These are phyloP conservation scores for Tachypleus tridentatus DNA, from an alignment of 1,140 invertebrate genomes.

Conservation along the genomic window DNA sequence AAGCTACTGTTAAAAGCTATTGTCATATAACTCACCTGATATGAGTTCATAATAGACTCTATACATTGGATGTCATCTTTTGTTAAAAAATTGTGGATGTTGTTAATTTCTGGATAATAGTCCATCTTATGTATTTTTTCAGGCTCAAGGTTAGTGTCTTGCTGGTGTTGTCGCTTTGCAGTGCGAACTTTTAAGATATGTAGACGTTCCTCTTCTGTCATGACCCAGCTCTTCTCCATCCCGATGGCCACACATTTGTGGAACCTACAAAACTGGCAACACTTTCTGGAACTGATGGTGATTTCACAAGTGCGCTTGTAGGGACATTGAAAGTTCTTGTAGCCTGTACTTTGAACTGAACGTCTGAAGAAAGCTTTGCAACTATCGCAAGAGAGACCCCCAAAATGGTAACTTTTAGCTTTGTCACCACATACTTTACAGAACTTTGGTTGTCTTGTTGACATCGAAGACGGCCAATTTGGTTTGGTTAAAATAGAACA, in stretches of 20 bases:
- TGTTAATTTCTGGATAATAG: neutral
- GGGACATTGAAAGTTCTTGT: conserved; percentile 29
- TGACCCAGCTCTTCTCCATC: conserved; percentile 38
- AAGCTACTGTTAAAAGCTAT: neutral
- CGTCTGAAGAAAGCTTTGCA: conserved; percentile 35
- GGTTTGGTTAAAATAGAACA: too few relatives aligned
- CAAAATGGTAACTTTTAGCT: conserved; percentile 28
- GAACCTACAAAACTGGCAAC: conserved; percentile 31
- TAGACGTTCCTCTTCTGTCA: conserved; percentile 32
- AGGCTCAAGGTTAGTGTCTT: neutral
- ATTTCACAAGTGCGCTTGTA: conserved; percentile 29
- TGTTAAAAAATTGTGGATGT: conserved; percentile 17
- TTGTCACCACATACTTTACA: conserved; percentile 27
- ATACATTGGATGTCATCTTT: conserved; percentile 11
- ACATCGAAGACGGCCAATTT: too few relatives aligned
- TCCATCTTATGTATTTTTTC: neutral
- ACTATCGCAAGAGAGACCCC: conserved; percentile 32
- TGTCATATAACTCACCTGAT: neutral
- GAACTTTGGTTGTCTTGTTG: neutral
- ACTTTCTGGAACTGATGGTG: conserved; percentile 26
- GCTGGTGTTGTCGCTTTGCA: conserved; percentile 10
- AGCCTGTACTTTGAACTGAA: conserved; percentile 29
- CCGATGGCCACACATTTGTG: conserved; percentile 34
- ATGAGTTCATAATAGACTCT: conserved; percentile 5
- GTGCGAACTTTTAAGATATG: conserved; percentile 28